Evolutionary conservation across 2,113 vertebrate species (phyloP).

Genomic region (Halcyon malimbica): DNA sequence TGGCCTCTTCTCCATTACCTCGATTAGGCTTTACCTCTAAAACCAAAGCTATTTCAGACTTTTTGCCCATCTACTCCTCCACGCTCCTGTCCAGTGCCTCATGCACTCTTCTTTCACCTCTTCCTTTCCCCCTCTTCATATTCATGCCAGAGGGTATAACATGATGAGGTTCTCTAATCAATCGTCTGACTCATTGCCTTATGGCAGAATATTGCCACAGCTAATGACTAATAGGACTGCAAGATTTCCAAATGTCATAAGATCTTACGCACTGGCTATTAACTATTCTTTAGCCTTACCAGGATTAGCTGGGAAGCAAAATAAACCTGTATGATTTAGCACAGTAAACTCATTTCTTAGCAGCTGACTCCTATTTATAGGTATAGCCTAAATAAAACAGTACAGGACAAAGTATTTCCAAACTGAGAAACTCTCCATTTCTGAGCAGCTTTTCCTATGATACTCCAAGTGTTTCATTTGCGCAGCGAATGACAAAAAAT

Average conservation of each 20-base stretch:
- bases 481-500: neutral
- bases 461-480: neutral
- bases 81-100: neutral
- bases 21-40: neutral
- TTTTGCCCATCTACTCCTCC: neutral
- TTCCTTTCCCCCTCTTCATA: neutral
- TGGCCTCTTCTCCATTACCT: neutral
- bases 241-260: slow-evolving; percentile 59
- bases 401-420: neutral
- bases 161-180: slow-evolving; percentile 59
- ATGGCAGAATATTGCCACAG: slow-evolving; percentile 61
- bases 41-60: neutral
- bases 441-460: neutral
- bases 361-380: slow-evolving; percentile 15
- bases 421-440: neutral
- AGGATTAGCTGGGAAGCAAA: neutral
- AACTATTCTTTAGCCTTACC: slow-evolving; percentile 17
- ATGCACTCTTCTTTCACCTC: neutral
- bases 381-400: neutral
- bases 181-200: slow-evolving; percentile 63
- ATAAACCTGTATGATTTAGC: neutral
- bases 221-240: slow-evolving; percentile 61
- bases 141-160: slow-evolving; percentile 2
- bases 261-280: slow-evolving; percentile 32
- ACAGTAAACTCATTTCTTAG: slow-evolving; percentile 14